phyloP scores from a whole-genome alignment of 2,113 vertebrate genomes.

The Pteropus alecto region DNA sequence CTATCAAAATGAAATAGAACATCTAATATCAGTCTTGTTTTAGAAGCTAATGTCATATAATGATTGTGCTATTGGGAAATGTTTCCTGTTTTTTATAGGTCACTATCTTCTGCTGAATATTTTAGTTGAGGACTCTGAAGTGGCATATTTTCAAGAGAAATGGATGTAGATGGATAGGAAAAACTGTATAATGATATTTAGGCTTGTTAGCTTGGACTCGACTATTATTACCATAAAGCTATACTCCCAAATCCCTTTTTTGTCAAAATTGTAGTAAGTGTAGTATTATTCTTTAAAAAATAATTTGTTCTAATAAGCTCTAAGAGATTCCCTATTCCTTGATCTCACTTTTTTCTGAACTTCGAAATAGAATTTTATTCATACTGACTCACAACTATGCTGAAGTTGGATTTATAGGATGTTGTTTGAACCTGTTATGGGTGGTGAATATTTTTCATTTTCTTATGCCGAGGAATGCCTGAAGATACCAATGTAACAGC shows the following conservation, averaged over 20 bases:
- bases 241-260: background rate
- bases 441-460: constrained; percentile 53
- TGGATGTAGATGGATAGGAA: background rate
- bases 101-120: background rate
- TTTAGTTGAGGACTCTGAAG: constrained; percentile 15
- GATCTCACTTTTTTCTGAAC: background rate
- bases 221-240: background rate
- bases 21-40: background rate
- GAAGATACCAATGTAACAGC: background rate
- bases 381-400: background rate
- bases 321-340: constrained; percentile 9
- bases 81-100: background rate
- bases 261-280: background rate
- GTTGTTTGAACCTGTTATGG: constrained; percentile 33
- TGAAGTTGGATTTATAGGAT: background rate
- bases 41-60: background rate
- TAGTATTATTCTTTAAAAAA: constrained; percentile 20
- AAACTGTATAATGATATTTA: constrained; percentile 5
- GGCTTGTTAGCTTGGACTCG: background rate
- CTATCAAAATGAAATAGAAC: constrained; percentile 38
- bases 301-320: background rate
- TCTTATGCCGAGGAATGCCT: background rate
- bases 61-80: background rate
- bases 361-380: constrained; percentile 46
- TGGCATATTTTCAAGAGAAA: background rate